Conservation (phyloP, 2,888 invertebrate genomes). For the Ichneumon xanthorius region DNA sequence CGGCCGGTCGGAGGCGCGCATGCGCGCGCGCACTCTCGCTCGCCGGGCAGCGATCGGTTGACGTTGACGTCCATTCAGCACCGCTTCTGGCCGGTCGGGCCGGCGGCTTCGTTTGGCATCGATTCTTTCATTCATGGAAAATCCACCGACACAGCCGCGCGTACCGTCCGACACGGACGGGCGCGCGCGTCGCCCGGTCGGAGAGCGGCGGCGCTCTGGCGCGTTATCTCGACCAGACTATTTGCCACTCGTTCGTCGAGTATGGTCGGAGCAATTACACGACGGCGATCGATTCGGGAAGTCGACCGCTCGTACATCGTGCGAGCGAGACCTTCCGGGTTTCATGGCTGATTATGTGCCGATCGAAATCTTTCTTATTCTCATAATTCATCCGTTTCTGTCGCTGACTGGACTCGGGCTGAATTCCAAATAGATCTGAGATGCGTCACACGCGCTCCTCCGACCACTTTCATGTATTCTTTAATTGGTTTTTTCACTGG, state of each 20-base stretch:
- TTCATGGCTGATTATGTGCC: neutral
- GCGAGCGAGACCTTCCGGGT: neutral
- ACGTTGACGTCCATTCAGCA: constrained; percentile 62
- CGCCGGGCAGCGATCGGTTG: constrained; percentile 46
- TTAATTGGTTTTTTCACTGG: too few species aligned
- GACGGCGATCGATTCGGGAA: neutral
- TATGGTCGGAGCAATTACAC: neutral
- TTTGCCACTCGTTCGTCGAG: neutral
- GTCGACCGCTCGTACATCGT: neutral
- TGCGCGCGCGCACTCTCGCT: neutral
- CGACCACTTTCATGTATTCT: too few species aligned
- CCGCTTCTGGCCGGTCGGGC: constrained; percentile 17
- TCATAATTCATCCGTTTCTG: too few species aligned
- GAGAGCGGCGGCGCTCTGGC: neutral
- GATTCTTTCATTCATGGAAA: constrained; percentile 69
- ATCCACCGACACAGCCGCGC: constrained; percentile 7
- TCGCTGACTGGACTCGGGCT: too few species aligned
- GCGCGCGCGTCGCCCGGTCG: neutral
- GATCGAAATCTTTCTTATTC: too few species aligned
- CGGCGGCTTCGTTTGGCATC: constrained; percentile 39
- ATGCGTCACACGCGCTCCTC: too few species aligned
- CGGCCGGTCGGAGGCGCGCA: constrained; percentile 13
- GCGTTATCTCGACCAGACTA: constrained; percentile 20
- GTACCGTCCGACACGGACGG: neutral
- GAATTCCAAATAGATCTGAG: too few species aligned